Percentiles rank a stretch among this genome's conserved stretches.
Conservation (phyloP, 2,888 invertebrate species). For the Pseudanteris insignis region DNA sequence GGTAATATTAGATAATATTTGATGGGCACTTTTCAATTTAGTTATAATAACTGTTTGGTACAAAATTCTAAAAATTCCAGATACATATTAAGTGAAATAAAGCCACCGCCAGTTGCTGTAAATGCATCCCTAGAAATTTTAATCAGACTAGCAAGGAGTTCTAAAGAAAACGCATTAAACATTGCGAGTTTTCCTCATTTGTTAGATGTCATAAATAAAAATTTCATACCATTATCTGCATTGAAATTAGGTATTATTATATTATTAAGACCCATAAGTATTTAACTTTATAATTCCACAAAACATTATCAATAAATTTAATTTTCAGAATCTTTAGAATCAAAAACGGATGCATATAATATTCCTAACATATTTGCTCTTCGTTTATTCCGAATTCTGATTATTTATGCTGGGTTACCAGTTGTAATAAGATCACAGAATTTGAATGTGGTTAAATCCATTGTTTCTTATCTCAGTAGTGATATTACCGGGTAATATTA, state of each 20-base stretch:
- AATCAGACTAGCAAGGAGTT: constrained; percentile 81
- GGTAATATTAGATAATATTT: constrained; percentile 60
- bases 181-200: constrained; percentile 75
- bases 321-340: not conserved
- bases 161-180: constrained; percentile 72
- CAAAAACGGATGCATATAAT: constrained; percentile 69
- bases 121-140: constrained; percentile 81
- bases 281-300: not conserved
- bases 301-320: no score
- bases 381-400: constrained; percentile 78
- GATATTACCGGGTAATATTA: constrained; percentile 56
- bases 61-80: no score
- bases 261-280: not conserved
- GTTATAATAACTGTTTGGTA: not conserved
- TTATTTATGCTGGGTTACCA: constrained; percentile 63
- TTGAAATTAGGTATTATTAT: constrained; percentile 46
- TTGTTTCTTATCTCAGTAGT: constrained; percentile 70
- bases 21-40: not conserved
- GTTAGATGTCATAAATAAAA: constrained; percentile 70
- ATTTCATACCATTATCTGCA: constrained; percentile 70
- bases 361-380: constrained; percentile 77
- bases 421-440: constrained; percentile 51
- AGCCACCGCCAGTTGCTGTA: constrained; percentile 78
- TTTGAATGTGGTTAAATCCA: constrained; percentile 68
- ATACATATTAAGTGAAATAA: constrained; percentile 78